Base-by-base conservation (phyloP, 2,113 vertebrate genomes). In the Stictonetta naevosa region DNA sequence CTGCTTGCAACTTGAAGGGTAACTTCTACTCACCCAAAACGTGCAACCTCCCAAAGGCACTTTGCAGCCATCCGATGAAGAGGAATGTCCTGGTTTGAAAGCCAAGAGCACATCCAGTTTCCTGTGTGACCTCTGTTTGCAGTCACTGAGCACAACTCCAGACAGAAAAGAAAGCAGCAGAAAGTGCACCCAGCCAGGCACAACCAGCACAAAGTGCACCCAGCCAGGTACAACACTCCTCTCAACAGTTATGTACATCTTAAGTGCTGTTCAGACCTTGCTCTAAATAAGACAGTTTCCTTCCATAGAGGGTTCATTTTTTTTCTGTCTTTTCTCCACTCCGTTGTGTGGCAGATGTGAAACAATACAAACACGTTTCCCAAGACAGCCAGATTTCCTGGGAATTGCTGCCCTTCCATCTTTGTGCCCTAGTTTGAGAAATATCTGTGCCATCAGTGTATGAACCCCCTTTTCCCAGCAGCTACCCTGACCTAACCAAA, bases 1-100 rank as follows among this genome's bases (percentile, higher is more conserved):
- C 25, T 89, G 18, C 22, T 50, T 28, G 44, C 38, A 31, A 23
- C 44, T 56, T 23, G 29, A 78, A 67, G 50, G 59, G 11, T 40
- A 81, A 1, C 23, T 20, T 22, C 16, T n/a, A 3, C 40, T 56
- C 60, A 17, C 13, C 7, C 46, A 10, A 5, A 0, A 8, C 1
- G 3, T 34, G 13, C 40, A 53, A 71, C 36, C 25, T 42, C 85
- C 12, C 46, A 6, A 19, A n/a, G 1, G 14, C 14, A 20, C 16
- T 1, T 33, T 40, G 59, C 14, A 59, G 44, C 34, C 48, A 14
- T 79, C 23, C 31, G 29, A 44, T 23, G 23, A 46, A 50, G 52
- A 55, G 31, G 36, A 90, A 72, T 3, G 11, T 56, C 83, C n/a
- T 74, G 26, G 33, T 55, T 38, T 75, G 29, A 83, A 19, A 33